phyloP scores from a whole-genome alignment of 2,888 invertebrate species.

The Pogonocherus hispidulus region DNA sequence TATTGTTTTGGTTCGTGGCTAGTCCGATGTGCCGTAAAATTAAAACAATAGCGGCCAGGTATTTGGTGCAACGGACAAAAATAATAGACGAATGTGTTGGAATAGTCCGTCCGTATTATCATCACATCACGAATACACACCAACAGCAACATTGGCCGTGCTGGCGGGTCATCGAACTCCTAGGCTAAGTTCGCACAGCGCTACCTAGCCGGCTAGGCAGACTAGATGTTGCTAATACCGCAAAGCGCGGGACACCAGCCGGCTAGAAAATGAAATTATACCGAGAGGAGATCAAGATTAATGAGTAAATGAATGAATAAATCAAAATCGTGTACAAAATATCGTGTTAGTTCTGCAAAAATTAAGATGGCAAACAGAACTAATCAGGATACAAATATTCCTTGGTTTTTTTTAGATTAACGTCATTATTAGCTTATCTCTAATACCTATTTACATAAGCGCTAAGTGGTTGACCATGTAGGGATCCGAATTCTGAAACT shows the following conservation, averaged over 20 bases:
- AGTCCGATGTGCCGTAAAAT: background rate
- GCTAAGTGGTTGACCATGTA: no score
- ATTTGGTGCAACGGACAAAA: slow-evolving; percentile 11
- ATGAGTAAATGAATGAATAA: no score
- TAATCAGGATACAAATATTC: no score
- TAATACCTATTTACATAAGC: no score
- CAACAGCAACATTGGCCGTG: slow-evolving; percentile 53
- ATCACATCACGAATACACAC: slow-evolving; percentile 29
- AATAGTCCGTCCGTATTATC: slow-evolving; percentile 27
- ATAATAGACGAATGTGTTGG: slow-evolving; percentile 12
- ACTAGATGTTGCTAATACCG: slow-evolving; percentile 27
- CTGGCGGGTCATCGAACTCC: slow-evolving; percentile 54
- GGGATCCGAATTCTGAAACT: no score
- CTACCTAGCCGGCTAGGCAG: slow-evolving; percentile 35
- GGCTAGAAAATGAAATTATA: background rate
- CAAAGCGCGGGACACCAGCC: background rate
- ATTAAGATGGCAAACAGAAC: no score
- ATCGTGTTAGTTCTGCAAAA: no score
- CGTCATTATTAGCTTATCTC: no score
- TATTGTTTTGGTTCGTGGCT: slow-evolving; percentile 16
- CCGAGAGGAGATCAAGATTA: no score
- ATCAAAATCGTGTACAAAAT: no score
- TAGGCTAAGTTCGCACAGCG: slow-evolving; percentile 57
- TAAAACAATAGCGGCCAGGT: slow-evolving; percentile 12
- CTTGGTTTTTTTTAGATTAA: no score